phyloP scores from a whole-genome alignment of 1,140 invertebrate species.

The Apis cerana region DNA sequence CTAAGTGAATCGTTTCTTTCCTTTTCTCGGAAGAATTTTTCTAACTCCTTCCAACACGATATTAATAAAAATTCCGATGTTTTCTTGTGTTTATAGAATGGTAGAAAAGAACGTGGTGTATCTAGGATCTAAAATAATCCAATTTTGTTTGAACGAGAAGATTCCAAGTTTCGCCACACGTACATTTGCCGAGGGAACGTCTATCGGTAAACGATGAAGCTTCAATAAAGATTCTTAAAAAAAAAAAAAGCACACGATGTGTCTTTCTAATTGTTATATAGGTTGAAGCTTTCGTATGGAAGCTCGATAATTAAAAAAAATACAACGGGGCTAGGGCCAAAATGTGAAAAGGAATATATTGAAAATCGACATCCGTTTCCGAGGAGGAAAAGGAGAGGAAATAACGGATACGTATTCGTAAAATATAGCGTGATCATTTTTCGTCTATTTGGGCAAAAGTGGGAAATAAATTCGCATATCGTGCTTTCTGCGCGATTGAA shows the following conservation, averaged over 20 bases:
- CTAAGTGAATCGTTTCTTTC: no score
- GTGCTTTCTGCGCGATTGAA: slow-evolving; percentile 53
- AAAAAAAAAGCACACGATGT: neutral
- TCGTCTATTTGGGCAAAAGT: neutral
- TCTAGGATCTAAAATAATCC: neutral
- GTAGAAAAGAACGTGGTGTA: no score
- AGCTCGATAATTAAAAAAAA: slow-evolving; percentile 31
- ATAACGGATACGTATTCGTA: neutral
- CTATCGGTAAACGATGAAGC: neutral
- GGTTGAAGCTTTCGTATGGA: neutral
- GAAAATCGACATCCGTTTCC: slow-evolving; percentile 6
- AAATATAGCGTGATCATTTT: slow-evolving; percentile 21
- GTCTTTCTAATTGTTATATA: neutral
- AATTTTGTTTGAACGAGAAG: neutral
- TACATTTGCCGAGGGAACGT: neutral
- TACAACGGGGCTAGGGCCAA: neutral
- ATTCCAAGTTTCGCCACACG: neutral
- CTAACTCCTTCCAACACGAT: no score
- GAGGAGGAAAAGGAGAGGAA: slow-evolving; percentile 7
- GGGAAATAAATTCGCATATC: slow-evolving; percentile 27
- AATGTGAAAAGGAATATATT: neutral
- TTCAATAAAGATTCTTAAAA: neutral
- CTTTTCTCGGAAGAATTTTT: no score
- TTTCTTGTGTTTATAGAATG: no score
- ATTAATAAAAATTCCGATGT: no score